Base-by-base conservation (phyloP, 1,140 invertebrate genomes). In the Limonius californicus region DNA sequence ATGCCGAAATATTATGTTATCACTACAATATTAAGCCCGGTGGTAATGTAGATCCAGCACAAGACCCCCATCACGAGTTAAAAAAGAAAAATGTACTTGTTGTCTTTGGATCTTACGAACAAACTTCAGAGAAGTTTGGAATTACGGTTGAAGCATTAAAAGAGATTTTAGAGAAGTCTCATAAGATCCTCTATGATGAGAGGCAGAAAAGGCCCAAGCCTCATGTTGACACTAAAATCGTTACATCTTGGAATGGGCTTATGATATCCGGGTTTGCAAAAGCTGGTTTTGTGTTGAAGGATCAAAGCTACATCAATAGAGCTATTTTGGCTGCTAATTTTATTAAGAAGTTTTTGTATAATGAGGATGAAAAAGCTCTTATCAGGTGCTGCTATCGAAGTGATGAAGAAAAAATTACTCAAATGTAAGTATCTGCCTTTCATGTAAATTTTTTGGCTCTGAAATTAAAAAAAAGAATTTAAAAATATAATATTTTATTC, bases 221-320 rank as follows among this genome's bases (percentile, higher is more conserved):
- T 3, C 90, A 95, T 76, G 83, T 95, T 15, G 95, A 98, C 78
- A 88, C 89, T 19, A 97, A 97, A 82, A 94, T 97, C 56, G 78
- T 97, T 2, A 91, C 92, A 55, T 86, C 91, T 0, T 97, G 94
- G 94, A 97, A 97, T 81, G 94, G 93, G 79, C 78, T 97, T 18
- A 92, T 94, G 85, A 89, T 97, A 61, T 87, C 88, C 64, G 94
- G 89, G 0, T 87, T 90, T 67, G 84, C 91, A 0, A 85, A 85
- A 74, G 89, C 88, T 71, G 87, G 89, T n/a, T 82, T 87, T 74
- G 84, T 86, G 23, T 76, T 92, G 57, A 80, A 84, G 54, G 83
- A 90, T 60, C 74, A 84, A 21, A 76, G 79, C 27, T 94, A 90
- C 71, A 81, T 88, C 30, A 80, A 89, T 27, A 82, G 87, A 54